A percentile compares a stretch with the other conserved stretches of the same genome.
phyloP scores from a whole-genome alignment of 2,113 vertebrate genomes.

The Chlamydotis undulata region DNA sequence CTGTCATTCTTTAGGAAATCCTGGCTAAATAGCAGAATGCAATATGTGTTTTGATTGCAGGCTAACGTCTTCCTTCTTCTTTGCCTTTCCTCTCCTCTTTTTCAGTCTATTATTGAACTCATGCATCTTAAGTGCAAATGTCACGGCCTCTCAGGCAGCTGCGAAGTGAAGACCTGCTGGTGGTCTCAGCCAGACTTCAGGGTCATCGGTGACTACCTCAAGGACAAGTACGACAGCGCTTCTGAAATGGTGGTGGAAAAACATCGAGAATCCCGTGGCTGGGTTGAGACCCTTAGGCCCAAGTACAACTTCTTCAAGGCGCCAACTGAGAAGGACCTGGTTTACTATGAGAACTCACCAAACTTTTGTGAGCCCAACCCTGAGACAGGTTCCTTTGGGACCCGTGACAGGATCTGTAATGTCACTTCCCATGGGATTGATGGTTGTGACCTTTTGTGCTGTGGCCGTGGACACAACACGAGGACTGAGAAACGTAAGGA shows the following conservation, averaged over 20 bases:
- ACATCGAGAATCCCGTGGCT: slow-evolving; percentile 82
- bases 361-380: slow-evolving; percentile 85
- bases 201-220: slow-evolving; percentile 82
- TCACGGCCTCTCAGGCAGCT: slow-evolving; percentile 84
- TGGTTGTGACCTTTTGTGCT: slow-evolving; percentile 83
- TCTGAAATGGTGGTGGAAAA: slow-evolving; percentile 86
- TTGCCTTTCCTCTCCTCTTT: background rate
- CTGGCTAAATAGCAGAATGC: background rate
- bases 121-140: slow-evolving; percentile 87
- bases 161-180: slow-evolving; percentile 87
- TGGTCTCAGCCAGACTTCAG: slow-evolving; percentile 86
- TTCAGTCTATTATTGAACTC: slow-evolving; percentile 81
- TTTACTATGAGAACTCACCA: slow-evolving; percentile 84
- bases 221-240: slow-evolving; percentile 86
- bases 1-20: background rate
- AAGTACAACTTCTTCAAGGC: slow-evolving; percentile 84
- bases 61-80: background rate
- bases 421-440: slow-evolving; percentile 84
- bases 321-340: slow-evolving; percentile 81
- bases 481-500: slow-evolving; percentile 81
- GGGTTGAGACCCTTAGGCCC: slow-evolving; percentile 83
- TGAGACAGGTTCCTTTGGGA: slow-evolving; percentile 83
- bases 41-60: background rate
- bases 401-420: slow-evolving; percentile 81
- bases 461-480: slow-evolving; percentile 82